Conservation (phyloP, 2,888 invertebrate species). For the Eupithecia vulgata region DNA sequence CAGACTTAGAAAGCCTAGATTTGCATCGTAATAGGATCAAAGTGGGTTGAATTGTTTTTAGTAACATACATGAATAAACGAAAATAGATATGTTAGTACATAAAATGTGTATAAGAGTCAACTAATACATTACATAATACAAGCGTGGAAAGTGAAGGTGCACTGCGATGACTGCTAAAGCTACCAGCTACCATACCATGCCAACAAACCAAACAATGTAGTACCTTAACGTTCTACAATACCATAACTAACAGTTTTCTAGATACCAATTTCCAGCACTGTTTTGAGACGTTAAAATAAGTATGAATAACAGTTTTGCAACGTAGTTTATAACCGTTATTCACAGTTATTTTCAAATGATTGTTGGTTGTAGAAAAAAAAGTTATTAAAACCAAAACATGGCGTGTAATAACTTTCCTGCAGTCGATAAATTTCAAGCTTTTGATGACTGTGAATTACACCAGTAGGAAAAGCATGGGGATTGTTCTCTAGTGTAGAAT, state of each 20-base stretch:
- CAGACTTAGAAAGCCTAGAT: neutral
- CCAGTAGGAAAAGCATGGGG: too few relatives aligned
- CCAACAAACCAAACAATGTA: slow-evolving; percentile 2
- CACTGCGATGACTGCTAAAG: slow-evolving; percentile 24
- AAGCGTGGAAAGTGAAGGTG: slow-evolving; percentile 31
- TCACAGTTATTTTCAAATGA: neutral
- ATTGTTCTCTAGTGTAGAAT: too few relatives aligned
- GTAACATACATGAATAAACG: neutral
- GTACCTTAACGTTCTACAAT: neutral
- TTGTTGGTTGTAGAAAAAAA: neutral
- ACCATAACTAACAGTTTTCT: neutral
- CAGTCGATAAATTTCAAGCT: neutral
- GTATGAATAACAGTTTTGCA: neutral
- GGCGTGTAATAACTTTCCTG: neutral
- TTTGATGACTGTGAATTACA: neutral
- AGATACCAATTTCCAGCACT: neutral
- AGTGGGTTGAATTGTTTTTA: neutral
- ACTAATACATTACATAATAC: slow-evolving; percentile 4
- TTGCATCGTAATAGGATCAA: neutral
- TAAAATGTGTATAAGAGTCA: neutral
- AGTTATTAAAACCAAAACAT: neutral
- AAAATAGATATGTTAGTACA: neutral
- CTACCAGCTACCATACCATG: slow-evolving; percentile 29
- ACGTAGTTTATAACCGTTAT: neutral
- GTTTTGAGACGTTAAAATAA: slow-evolving; percentile 1